Conservation (phyloP, 2,888 invertebrate genomes). For the Fragum fragum region DNA sequence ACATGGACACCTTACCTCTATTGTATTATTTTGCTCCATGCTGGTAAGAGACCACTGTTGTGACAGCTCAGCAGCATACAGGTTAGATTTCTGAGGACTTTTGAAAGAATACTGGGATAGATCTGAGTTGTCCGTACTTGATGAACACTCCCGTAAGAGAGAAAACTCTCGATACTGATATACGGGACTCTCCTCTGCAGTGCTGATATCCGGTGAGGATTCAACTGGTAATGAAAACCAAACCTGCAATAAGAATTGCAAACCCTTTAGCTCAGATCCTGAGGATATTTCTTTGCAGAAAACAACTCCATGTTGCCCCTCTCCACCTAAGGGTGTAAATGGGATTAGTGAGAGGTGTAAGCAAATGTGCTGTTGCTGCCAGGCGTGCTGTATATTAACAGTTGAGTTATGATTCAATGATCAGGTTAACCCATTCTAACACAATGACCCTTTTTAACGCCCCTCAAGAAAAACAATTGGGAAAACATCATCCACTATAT, state of each 20-base stretch:
- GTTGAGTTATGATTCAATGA: no score
- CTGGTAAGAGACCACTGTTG: slow-evolving; percentile 33
- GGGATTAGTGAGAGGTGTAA: no score
- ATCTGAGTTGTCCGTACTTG: slow-evolving; percentile 34
- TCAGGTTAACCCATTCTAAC: no score
- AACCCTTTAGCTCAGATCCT: no score
- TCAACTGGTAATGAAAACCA: slow-evolving; percentile 64
- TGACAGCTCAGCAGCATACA: slow-evolving; percentile 26
- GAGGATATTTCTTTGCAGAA: no score
- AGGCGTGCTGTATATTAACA: no score
- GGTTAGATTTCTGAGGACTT: slow-evolving; percentile 22
- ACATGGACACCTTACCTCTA: slow-evolving; percentile 30
- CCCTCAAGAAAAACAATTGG: no score
- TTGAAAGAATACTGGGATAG: slow-evolving; percentile 33
- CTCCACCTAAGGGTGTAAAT: no score
- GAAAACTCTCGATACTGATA: slow-evolving; percentile 45
- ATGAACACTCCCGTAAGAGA: slow-evolving; percentile 25
- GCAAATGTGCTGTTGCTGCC: no score
- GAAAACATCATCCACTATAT: no score
- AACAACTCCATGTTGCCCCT: no score
- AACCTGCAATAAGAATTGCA: slow-evolving; percentile 51
- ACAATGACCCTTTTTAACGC: no score
- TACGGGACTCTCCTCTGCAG: slow-evolving; percentile 34
- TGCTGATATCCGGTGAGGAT: slow-evolving; percentile 48
- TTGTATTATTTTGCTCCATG: slow-evolving; percentile 30